Evolutionary conservation across 1,140 invertebrate genomes (phyloP).

Genomic region (Harlomillsia oculata): DNA sequence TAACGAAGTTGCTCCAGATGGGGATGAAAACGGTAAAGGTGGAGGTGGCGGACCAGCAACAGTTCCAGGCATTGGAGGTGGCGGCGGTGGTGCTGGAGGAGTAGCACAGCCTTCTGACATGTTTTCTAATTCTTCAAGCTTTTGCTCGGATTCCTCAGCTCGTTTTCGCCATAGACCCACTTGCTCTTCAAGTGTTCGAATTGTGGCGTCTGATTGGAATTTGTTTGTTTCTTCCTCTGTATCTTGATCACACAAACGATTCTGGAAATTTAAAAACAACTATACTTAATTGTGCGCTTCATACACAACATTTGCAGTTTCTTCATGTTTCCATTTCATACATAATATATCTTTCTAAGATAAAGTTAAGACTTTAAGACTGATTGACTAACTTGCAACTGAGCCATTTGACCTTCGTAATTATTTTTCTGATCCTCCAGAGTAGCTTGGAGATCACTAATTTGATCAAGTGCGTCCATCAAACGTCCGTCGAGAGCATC

Average conservation of each 20-base stretch:
- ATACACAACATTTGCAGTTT: no score
- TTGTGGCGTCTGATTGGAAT: constrained; percentile 18
- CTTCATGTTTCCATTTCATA: no score
- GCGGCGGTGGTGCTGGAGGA: constrained; percentile 27
- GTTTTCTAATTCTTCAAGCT: constrained; percentile 20
- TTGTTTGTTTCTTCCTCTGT: constrained; percentile 15
- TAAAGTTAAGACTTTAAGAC: no score
- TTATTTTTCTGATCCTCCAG: constrained; percentile 30
- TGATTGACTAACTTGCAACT: no score
- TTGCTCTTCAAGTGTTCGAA: constrained; percentile 25
- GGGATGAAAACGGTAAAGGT: constrained; percentile 10
- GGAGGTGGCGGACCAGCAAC: constrained; percentile 9
- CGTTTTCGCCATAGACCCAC: constrained; percentile 10
- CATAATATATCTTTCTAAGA: no score
- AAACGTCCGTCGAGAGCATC: constrained; percentile 24
- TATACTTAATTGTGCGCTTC: no score
- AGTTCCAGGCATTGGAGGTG: constrained; percentile 10
- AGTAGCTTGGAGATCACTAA: constrained; percentile 28
- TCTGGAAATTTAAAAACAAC: constrained; percentile 14
- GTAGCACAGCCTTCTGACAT: neutral
- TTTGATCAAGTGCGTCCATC: constrained; percentile 27
- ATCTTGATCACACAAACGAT: constrained; percentile 18
- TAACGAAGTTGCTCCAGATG: neutral
- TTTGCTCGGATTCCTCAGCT: constrained; percentile 28
- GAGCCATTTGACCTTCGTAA: constrained; percentile 30